Conservation (phyloP, 2,113 vertebrate genomes). For the Festucalex cinctus region DNA sequence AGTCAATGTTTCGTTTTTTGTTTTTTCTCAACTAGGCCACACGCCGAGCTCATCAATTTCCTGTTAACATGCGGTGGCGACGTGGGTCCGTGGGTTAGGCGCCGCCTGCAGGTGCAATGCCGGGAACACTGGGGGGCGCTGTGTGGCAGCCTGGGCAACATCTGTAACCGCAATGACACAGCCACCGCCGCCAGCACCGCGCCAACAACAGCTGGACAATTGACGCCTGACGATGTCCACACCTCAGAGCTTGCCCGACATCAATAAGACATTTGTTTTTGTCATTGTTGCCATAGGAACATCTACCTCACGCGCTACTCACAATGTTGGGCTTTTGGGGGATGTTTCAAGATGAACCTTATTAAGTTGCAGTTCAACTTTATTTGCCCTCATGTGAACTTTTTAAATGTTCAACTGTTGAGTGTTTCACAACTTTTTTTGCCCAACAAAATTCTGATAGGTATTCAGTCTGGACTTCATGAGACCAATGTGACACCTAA, state of each 20-base stretch:
- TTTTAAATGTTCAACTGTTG: too few relatives aligned
- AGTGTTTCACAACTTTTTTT: too few relatives aligned
- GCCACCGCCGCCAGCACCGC: conserved; percentile 15
- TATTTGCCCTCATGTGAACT: too few relatives aligned
- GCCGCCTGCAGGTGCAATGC: conserved; percentile 82
- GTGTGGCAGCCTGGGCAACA: conserved; percentile 81
- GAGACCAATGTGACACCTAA: too few relatives aligned
- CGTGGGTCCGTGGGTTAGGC: conserved; percentile 79
- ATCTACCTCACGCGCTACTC: conserved; percentile 67
- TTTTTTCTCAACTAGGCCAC: conserved; percentile 71
- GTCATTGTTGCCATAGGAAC: conserved; percentile 72
- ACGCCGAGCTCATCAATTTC: conserved; percentile 91
- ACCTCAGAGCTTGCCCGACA: conserved; percentile 59
- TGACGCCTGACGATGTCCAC: conserved; percentile 57
- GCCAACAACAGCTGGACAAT: conserved; percentile 9
- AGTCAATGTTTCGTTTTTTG: too few relatives aligned
- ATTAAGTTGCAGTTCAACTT: too few relatives aligned
- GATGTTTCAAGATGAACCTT: conserved; percentile 37
- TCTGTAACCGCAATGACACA: conserved; percentile 63
- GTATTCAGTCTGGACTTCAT: too few relatives aligned
- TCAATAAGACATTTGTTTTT: conserved; percentile 77
- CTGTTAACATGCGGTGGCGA: conserved; percentile 86
- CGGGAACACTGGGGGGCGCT: conserved; percentile 88
- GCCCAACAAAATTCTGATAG: too few relatives aligned
- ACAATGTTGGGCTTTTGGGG: conserved; percentile 38